These are phyloP conservation scores for Adelges cooleyi DNA, from an alignment of 1,140 invertebrate genomes.

Conservation along the genomic window DNA sequence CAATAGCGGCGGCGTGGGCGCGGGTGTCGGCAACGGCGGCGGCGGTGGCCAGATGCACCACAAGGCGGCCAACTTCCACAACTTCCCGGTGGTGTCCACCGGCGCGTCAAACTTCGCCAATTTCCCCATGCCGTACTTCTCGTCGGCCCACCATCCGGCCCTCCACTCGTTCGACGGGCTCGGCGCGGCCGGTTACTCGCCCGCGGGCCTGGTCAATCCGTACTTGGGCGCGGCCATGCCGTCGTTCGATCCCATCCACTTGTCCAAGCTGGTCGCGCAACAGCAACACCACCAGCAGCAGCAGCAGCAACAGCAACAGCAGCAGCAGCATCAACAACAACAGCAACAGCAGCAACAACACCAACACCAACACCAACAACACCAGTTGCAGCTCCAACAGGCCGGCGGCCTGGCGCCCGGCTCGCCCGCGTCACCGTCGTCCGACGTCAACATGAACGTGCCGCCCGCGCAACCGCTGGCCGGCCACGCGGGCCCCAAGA, in stretches of 20 bases:
- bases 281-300: slow-evolving; percentile 37
- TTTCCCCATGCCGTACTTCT: slow-evolving; percentile 19
- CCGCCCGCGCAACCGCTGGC: slow-evolving; percentile 31
- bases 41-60: background rate
- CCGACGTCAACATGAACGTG: background rate
- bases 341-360: slow-evolving; percentile 38
- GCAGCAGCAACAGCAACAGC: slow-evolving; percentile 32
- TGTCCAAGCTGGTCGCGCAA: slow-evolving; percentile 1
- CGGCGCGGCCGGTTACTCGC: background rate
- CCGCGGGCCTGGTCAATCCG: background rate
- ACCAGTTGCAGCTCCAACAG: slow-evolving; percentile 41
- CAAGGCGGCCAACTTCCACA: background rate
- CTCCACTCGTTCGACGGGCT: slow-evolving; percentile 15
- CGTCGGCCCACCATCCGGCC: background rate
- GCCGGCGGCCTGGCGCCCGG: slow-evolving; percentile 36
- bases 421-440: background rate
- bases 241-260: slow-evolving; percentile 11
- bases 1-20: slow-evolving; percentile 35
- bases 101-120: background rate
- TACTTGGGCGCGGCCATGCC: slow-evolving; percentile 10
- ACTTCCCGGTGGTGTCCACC: background rate
- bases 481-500: slow-evolving; percentile 34
- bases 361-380: slow-evolving; percentile 39
- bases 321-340: slow-evolving; percentile 39
- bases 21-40: background rate